Base-by-base conservation (phyloP, 2,113 vertebrate genomes). In the Zingel zingel region DNA sequence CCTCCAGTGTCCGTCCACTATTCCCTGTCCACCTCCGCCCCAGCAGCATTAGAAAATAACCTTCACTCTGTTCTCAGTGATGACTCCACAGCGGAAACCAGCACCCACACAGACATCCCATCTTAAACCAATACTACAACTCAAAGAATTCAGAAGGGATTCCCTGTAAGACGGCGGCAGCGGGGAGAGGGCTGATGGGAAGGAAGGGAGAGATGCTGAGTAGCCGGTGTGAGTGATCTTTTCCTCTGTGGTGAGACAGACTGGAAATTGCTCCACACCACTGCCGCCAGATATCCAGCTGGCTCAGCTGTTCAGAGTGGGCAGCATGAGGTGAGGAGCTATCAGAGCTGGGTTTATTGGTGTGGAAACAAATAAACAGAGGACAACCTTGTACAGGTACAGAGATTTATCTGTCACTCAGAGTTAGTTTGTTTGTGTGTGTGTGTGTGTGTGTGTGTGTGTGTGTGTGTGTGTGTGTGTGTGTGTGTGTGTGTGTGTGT, bases 1-100 rank as follows among this genome's bases (percentile, higher is more conserved):
- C 69, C 63, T 84, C 73, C 43, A n/a, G 62, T 27, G 82, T 82
- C 39, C 73, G 43, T 81, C 67, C 61, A 50, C 88, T 83, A 77
- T 87, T 91, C 91, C 92, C 92, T 1, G 68, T 82, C 16, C 81
- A 77, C 81, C 62, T 79, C 75, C 91, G 74, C 86, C 93, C 86
- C 84, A 83, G 81, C 87, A 89, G 76, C 61, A 77, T 79, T 18
- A 73, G 56, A 75, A 89, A 83, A 91, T 73, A 88, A 79, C 71
- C 58, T 77, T 39, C 45, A 15, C 74, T 89, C 47, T 86, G 85
- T 90, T 89, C 84, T 85, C 75, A 45, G 16, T 54, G 79, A 88
- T 67, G 84, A 88, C 85, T 82, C 45, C 72, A 18, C 74, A 71
- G 73, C 84, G 88, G 93, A 91, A 94, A 91, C 86, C 70, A 56